Evolutionary conservation across 1,140 invertebrate genomes (phyloP), one percentile per base, ranked within the genome.

Genomic region (Lithobius niger): DNA sequence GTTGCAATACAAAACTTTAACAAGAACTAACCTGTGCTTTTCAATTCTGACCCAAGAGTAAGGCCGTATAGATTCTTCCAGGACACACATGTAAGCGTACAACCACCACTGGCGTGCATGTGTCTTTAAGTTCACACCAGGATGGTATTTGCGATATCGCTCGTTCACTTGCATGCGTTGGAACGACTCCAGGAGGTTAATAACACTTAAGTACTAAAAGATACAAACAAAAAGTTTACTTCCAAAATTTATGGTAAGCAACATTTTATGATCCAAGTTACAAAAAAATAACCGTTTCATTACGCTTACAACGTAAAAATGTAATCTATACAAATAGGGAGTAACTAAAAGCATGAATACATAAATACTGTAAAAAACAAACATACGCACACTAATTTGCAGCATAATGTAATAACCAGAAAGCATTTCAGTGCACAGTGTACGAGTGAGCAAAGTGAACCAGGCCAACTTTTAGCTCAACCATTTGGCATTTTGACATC

Each of bases 21-120:
- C n/a, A n/a, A n/a, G 66, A n/a, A n/a, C n/a, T n/a, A n/a, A 76
- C 76, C 76, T 77, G 61, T 88, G 82, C 54, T 75, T 74, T 61
- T 77, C 75, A 15, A 89, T 80, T 31, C 79, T 75, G 2, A 75
- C 65, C 84, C 85, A 89, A 0, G 81, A 82, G 63, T 81, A 85
- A 0, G 84, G 82, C 53, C 77, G 71, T 2, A 89, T 76, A 31
- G 80, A 71, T 60, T 86, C 79, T 61, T 86, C 80, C 15, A 88
- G 57, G 1, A 86, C 72, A n/a, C 80, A 77, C 52, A 79, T 78
- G 62, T 79, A 83, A 0, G 82, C 82, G 65, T 89, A 89, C 31
- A 73, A 75, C 87, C 87, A 91, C 85, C 86, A 89, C 27, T 67
- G 65, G 21, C 59, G 62, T 2, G 65, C 65, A 62, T 75, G 71